Base-by-base conservation (phyloP, 2,797 vertebrate genomes). In the Gastrophryne carolinensis region DNA sequence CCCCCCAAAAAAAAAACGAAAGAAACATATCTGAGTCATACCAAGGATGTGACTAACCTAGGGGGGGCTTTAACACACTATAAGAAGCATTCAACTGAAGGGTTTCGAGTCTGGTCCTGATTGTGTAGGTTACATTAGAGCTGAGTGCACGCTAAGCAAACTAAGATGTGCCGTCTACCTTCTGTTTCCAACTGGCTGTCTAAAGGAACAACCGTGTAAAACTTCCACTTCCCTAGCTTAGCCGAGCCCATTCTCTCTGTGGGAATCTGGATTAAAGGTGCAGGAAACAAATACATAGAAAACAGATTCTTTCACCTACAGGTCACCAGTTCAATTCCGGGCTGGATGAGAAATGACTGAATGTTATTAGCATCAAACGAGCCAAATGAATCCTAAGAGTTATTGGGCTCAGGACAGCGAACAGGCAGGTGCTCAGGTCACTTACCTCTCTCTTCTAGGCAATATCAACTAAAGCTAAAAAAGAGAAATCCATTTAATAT, bases 221-320 rank as follows among this genome's bases (percentile, higher is more conserved):
- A 60, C 63, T 61, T 61, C 73, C 64, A 68, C 49, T 75, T 75
- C 63, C 69, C 64, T 56, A 72, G 47, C 60, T 78, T 26, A 49
- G 32, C 24, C 27, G 60, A 50, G 61, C 41, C 68, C 68, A 8
- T 52, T 50, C 75, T 72, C 68, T 58, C 61, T 64, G 67, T 72
- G 75, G 68, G 67, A 78, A 65, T 72, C 39, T 65, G 75, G 68
- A 72, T 72, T 78, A 72, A 66, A 72, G 68, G 53, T 72, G 75
- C 68, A 78, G 75, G 75, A 78, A 78, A 60, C 50, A 47, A 29
- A 26, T 50, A 72, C 75, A 72, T 72, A 50, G 68, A 78, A 78
- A 78, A 78, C 75, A 78, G 75, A 78, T 78, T 78, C 61, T 72
- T 72, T 78, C 75, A 78, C 75, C 75, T 78, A 56, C 17, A 72